These are phyloP conservation scores for Enteromius mattozi DNA, from an alignment of 2,797 vertebrate species.

Conservation along the genomic window DNA sequence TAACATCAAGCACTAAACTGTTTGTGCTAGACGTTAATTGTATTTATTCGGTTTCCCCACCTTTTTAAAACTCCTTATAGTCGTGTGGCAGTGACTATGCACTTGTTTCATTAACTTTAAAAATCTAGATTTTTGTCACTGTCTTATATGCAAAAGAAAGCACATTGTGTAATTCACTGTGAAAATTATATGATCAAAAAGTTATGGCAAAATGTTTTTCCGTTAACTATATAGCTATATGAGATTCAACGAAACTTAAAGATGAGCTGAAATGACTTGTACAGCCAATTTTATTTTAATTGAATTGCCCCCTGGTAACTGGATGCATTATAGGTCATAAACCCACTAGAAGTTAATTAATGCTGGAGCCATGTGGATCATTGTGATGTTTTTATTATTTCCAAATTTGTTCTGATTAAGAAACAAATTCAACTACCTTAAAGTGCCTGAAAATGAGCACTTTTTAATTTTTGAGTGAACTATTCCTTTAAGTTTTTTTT, in stretches of 20 bases:
- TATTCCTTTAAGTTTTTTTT: not conserved
- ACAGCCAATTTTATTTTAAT: not conserved
- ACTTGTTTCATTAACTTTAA: not conserved
- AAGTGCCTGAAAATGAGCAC: not conserved
- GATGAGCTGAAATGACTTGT: not conserved
- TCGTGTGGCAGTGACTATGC: not conserved
- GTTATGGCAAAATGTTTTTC: too few relatives aligned
- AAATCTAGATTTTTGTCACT: not conserved
- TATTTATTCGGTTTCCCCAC: not conserved
- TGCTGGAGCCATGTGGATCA: not conserved
- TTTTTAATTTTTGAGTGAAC: not conserved
- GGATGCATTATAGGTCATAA: not conserved
- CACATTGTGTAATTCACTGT: not conserved
- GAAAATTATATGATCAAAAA: not conserved
- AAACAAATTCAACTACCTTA: not conserved
- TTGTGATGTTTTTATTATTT: not conserved
- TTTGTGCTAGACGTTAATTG: not conserved
- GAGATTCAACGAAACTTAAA: not conserved
- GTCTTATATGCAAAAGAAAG: not conserved
- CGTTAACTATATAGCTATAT: not conserved
- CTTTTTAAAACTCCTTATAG: not conserved
- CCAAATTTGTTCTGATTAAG: not conserved
- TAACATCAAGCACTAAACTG: not conserved
- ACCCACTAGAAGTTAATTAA: not conserved
- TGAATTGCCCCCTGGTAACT: not conserved